Evolutionary conservation across 2,113 vertebrate genomes (phyloP).

Genomic region (Sturnus vulgaris): DNA sequence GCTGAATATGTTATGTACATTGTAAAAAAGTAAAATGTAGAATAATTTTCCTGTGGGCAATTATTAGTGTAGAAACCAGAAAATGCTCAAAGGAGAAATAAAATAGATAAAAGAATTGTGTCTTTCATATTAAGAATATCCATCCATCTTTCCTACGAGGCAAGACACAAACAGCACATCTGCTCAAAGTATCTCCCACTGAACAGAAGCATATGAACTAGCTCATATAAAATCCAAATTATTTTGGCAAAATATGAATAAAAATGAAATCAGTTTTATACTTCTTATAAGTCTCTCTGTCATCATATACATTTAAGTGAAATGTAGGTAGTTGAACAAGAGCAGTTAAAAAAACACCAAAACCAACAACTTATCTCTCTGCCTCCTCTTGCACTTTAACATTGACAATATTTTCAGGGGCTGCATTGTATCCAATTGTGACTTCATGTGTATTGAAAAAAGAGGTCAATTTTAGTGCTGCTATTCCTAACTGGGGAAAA

Average conservation of each 20-base stretch:
- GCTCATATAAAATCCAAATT: background rate
- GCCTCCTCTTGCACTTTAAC: background rate
- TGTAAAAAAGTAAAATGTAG: background rate
- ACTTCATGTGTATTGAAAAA: slow-evolving; percentile 44
- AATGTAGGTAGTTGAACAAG: background rate
- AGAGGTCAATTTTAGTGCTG: background rate
- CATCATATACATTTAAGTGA: background rate
- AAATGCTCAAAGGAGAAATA: background rate
- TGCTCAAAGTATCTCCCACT: background rate
- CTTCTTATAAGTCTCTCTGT: background rate
- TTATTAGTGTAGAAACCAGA: background rate
- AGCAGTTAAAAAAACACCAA: background rate
- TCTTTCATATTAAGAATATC: background rate
- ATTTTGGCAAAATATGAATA: background rate
- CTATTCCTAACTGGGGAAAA: background rate
- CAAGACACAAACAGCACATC: background rate
- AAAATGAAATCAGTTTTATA: background rate
- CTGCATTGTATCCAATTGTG: slow-evolving; percentile 1
- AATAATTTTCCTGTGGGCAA: background rate
- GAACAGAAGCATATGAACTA: background rate
- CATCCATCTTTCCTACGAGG: background rate
- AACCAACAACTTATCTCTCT: background rate
- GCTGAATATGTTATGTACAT: background rate
- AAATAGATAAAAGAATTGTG: background rate
- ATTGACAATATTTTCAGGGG: background rate